Base-by-base conservation (phyloP, 2,888 invertebrate genomes). In the Meteorus colon region DNA sequence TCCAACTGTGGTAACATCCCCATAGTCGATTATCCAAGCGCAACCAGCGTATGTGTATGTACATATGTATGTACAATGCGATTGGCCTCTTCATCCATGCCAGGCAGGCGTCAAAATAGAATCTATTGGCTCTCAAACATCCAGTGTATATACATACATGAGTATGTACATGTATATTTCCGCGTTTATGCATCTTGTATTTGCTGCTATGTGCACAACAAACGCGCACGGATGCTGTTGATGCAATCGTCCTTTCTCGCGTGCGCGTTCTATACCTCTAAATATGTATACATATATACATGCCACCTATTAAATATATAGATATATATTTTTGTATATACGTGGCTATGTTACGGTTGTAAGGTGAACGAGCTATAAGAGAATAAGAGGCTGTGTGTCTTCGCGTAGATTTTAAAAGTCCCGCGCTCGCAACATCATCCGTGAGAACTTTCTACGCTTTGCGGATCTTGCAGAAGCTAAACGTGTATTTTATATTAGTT, bases 381-480 rank as follows among this genome's bases (percentile, higher is more conserved):
- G 68, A 68, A 48, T 55, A 37, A n/a, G 37, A 70, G 48, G 71
- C 67, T 31, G 69, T 41, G 63, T 63, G 66, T 66, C 67, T 75
- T 75, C 59, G 67, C 66, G 41, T 19, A 66, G 24, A 75, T 71
- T 75, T 75, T 72, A 75, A 75, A 62, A 37, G 65, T 29, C 77
- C 27, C 55, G n/a, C 59, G 31, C 55, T 63, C 75, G 60, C 72
- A 73, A 34, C 63, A 19, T 31, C 24, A 41, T 5, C 77, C 78
- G 78, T 79, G 78, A 77, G 78, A 79, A 77, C 78, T 75, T 79
- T 77, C 75, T 75, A 73, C 24, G 68, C 74, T 63, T 41, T 60
- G 41, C 41, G 24, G 31, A 69, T 69, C 59, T 29, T 48, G 48
- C 31, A 62, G 62, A 6, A 55, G 19, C 55, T 31, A 29, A 62